Base-by-base conservation (phyloP, 2,888 invertebrate genomes). In the Nomada ferruginata region DNA sequence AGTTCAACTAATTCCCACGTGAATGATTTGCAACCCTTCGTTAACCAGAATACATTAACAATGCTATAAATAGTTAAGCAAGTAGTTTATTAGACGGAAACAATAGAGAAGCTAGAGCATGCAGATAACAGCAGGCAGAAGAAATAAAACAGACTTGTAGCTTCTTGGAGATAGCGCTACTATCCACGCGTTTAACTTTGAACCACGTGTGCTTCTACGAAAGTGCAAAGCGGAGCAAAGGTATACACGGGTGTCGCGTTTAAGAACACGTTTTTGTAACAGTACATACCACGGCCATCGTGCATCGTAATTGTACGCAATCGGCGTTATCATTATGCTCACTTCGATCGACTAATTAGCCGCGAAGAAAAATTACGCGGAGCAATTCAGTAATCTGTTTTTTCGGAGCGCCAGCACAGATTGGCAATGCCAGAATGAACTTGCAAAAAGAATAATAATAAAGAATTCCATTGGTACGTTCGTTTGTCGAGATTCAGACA, bases 161-260 rank as follows among this genome's bases (percentile, higher is more conserved):
- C 55, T 60, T 72, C 71, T 61, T 65, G 69, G 60, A 81, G 76
- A 71, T 82, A 80, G 69, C 80, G 68, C 47, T 76, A 64, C 42
- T 68, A 75, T 42, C 81, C 71, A 53, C 68, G 52, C 65, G 70
- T 65, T 61, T 57, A 59, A 71, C 80, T 63, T 59, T 61, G 64
- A 68, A 65, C 81, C 76, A 81, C 76, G 82, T 76, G 81, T 66
- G 47, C 9, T 50, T 36, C 82, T 59, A 70, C 63, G 29, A 72
- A 65, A 72, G 68, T 60, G 68, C 72, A 61, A 81, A 61, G 44
- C 74, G 55, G 79, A 55, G 47, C 74, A 66, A 66, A 63, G 36
- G 36, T 36, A 36, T 65, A 71, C 42, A 23, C 18, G 15, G 36
- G 68, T 63, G 50, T 55, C 23, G 11, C 57, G 63, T 57, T 75